phyloP scores from a whole-genome alignment of 2,113 vertebrate genomes.

The Chauna torquata region DNA sequence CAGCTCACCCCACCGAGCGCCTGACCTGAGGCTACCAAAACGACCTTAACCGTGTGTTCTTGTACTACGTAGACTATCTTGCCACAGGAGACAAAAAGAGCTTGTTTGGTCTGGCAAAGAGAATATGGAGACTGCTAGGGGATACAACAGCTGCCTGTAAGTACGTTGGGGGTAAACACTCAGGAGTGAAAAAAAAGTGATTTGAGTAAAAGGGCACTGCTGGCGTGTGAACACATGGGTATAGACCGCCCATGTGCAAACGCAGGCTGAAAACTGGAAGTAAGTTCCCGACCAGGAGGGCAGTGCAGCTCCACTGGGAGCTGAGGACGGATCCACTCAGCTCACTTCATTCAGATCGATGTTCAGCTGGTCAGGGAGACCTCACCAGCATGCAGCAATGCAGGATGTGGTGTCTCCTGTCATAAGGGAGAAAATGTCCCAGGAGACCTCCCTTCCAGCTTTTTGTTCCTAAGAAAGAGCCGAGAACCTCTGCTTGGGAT shows the following conservation, averaged over 20 bases:
- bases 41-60: neutral
- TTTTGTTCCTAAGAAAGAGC: neutral
- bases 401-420: fast-evolving
- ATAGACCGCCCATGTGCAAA: neutral
- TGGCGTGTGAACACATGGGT: neutral
- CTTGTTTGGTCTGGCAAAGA: conserved; percentile 7
- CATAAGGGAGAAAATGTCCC: neutral
- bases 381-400: neutral
- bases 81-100: neutral
- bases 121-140: neutral
- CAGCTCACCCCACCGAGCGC: neutral
- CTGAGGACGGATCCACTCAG: neutral
- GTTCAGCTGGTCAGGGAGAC: neutral
- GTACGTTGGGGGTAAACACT: neutral
- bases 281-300: neutral
- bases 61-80: neutral
- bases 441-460: neutral
- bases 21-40: neutral
- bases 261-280: neutral
- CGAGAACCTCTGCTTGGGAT: neutral
- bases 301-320: neutral
- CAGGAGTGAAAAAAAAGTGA: neutral
- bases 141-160: neutral
- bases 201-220: neutral
- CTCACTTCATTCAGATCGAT: neutral